Percentiles rank a stretch among this genome's conserved stretches.
Evolutionary conservation across 2,888 invertebrate species (phyloP).

Genomic region (Drosophila fulvimacula): DNA sequence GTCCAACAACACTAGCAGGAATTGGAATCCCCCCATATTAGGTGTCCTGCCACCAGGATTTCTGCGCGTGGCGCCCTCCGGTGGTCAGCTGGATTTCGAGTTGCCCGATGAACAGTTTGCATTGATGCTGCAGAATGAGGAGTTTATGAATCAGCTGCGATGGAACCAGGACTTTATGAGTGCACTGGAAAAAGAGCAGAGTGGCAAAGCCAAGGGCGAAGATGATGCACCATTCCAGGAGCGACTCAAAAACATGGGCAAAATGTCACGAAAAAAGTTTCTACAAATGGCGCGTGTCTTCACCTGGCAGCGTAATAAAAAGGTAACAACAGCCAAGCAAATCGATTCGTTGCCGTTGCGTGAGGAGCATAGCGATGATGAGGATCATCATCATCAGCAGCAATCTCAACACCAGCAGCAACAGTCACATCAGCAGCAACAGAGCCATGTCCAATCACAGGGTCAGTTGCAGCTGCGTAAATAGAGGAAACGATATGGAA

Average conservation of each 20-base stretch:
- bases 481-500: slow-evolving; percentile 40
- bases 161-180: slow-evolving; percentile 95
- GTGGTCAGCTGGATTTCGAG: slow-evolving; percentile 85
- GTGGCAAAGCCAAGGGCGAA: slow-evolving; percentile 86
- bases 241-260: slow-evolving; percentile 92
- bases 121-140: slow-evolving; percentile 94
- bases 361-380: slow-evolving; percentile 88
- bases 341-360: slow-evolving; percentile 87
- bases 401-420: slow-evolving; percentile 50
- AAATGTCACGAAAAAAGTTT: slow-evolving; percentile 93
- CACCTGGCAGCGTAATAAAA: slow-evolving; percentile 88
- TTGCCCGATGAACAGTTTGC: slow-evolving; percentile 95
- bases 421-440: slow-evolving; percentile 50
- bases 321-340: slow-evolving; percentile 84
- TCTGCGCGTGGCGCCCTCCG: slow-evolving; percentile 86
- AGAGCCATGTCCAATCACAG: slow-evolving; percentile 46
- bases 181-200: slow-evolving; percentile 91
- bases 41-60: slow-evolving; percentile 92
- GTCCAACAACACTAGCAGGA: slow-evolving; percentile 35
- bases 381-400: slow-evolving; percentile 85
- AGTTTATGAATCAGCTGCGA: slow-evolving; percentile 93
- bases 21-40: slow-evolving; percentile 92
- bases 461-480: slow-evolving; percentile 75
- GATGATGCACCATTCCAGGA: slow-evolving; percentile 90
- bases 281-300: slow-evolving; percentile 92